Evolutionary conservation across 92 coral and sea anemone species (phyloP).

Genomic region (Porites lobata): DNA sequence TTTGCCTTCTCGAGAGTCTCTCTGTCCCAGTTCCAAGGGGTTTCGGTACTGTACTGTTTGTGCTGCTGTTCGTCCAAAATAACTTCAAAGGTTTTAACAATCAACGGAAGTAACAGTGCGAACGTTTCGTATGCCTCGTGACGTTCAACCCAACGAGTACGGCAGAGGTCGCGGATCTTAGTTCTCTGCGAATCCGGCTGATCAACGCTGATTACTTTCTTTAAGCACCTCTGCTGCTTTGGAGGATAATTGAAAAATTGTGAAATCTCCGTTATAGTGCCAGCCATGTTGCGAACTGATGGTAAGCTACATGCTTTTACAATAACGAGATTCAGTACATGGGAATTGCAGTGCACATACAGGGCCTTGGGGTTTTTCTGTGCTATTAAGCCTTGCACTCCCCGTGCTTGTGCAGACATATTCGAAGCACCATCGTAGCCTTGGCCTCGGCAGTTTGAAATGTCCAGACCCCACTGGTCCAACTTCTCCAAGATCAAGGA

Average conservation of each 20-base stretch:
- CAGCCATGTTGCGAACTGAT: constrained; percentile 68
- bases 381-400: constrained; percentile 53
- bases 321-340: constrained; percentile 47
- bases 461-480: constrained; percentile 40
- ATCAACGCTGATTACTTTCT: too few species aligned
- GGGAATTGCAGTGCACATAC: constrained; percentile 55
- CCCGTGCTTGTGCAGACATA: constrained; percentile 62
- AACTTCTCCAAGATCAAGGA: constrained; percentile 39
- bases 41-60: constrained; percentile 29
- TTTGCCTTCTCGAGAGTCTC: constrained; percentile 54
- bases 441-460: constrained; percentile 57
- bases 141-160: constrained; percentile 68
- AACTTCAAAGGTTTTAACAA: constrained; percentile 59
- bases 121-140: constrained; percentile 63
- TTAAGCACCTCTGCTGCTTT: too few species aligned
- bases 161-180: constrained; percentile 58
- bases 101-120: constrained; percentile 15
- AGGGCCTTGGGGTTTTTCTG: constrained; percentile 60
- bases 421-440: constrained; percentile 63
- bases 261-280: constrained; percentile 14
- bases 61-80: constrained; percentile 59
- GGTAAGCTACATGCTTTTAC: constrained; percentile 64
- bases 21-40: constrained; percentile 73
- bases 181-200: constrained; percentile 24
- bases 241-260: too few species aligned